Evolutionary conservation across 2,113 vertebrate genomes (phyloP).

Genomic region (Saguinus midas): DNA sequence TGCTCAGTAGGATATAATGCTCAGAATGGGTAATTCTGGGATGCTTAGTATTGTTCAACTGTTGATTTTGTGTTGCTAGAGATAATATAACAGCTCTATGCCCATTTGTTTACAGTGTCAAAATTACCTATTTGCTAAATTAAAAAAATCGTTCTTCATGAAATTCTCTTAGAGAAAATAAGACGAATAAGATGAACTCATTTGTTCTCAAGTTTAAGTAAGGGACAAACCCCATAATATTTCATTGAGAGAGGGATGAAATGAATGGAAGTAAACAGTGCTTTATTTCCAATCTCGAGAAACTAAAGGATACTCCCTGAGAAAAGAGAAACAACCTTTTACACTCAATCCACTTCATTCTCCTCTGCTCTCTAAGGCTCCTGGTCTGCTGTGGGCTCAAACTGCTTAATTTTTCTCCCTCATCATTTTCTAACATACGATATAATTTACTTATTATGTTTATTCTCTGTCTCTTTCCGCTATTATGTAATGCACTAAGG

Average conservation of each 20-base stretch:
- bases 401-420: not conserved
- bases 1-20: not conserved
- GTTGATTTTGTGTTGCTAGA: not conserved
- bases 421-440: not conserved
- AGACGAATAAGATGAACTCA: not conserved
- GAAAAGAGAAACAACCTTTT: not conserved
- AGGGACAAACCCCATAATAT: not conserved
- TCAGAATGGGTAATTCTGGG: not conserved
- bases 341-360: not conserved
- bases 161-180: constrained; percentile 1
- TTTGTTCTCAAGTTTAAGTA: not conserved
- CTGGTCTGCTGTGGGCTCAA: not conserved
- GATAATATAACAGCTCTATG: not conserved
- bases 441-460: not conserved
- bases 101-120: not conserved
- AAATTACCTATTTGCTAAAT: not conserved
- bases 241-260: not conserved
- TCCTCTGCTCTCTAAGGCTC: not conserved
- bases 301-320: not conserved
- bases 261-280: not conserved
- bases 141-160: not conserved
- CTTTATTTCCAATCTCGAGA: constrained; percentile 10
- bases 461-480: not conserved
- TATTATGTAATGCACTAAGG: not conserved
- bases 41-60: constrained; percentile 8